Evolutionary conservation across 2,888 invertebrate genomes (phyloP), one percentile per base, ranked within the genome.

Genomic region (Philereme vetulata): DNA sequence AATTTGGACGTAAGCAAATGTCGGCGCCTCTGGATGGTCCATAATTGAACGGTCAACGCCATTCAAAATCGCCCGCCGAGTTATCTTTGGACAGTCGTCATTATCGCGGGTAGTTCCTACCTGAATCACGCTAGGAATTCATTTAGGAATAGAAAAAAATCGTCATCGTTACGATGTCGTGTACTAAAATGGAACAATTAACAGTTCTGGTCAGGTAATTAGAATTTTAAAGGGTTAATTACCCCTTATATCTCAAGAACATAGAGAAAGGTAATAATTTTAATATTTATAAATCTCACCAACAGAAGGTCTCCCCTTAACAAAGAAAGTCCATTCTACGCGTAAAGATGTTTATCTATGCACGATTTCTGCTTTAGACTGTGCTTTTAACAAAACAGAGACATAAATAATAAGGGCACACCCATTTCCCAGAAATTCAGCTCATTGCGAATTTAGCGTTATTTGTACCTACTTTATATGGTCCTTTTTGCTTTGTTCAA

Each of bases 21-120:
- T 88, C 88, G 89, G 82, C 85, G 83, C 78, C 77, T 81, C 77
- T 64, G 70, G 64, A 60, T 71, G 66, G 69, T 78, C 81, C 84
- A 83, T 82, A 83, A 82, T 80, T 80, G 82, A 82, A 77, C 86
- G 86, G 85, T 85, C 84, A 85, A 80, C 82, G 86, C 80, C 84
- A 85, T 85, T 85, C 83, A 80, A 76, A 77, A 77, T 78, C 68
- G 62, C 74, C 66, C 64, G 77, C 53, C 62, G 62, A 73, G 76
- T 80, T 81, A 82, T 81, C 78, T 84, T 80, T 75, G 72, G 77
- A 74, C 71, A 72, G 70, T 76, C 72, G 72, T 75, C 70, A 76
- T 67, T 75, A 68, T 70, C 67, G 62, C 55, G 8, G 61, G 44
- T 44, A 40, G 47, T 42, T 40, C 49, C 56, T 66, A 68, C 64